phyloP scores from a whole-genome alignment of 2,888 invertebrate species.

The Galeruca laticollis region DNA sequence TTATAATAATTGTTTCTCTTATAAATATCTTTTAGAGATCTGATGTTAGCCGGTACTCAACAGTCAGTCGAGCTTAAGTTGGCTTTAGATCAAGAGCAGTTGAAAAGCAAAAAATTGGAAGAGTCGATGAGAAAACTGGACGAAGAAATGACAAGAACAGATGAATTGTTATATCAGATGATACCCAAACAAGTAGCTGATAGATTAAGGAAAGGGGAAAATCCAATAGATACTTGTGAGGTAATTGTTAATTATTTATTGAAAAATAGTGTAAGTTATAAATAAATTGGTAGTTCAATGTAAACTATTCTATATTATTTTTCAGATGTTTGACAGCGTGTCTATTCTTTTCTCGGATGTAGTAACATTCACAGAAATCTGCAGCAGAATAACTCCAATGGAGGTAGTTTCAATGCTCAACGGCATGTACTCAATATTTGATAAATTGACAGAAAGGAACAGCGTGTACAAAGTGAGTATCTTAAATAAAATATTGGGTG shows the following conservation, averaged over 20 bases:
- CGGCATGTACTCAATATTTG: slow-evolving; percentile 98
- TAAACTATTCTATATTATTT: slow-evolving; percentile 37
- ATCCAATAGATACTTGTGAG: slow-evolving; percentile 96
- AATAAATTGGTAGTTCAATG: background rate
- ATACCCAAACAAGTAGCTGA: slow-evolving; percentile 98
- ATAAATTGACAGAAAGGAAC: slow-evolving; percentile 91
- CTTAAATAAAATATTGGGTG: no score
- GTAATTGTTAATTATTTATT: slow-evolving; percentile 67
- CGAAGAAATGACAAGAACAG: slow-evolving; percentile 95
- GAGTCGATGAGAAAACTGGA: slow-evolving; percentile 97
- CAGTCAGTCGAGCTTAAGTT: slow-evolving; percentile 96
- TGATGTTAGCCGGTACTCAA: slow-evolving; percentile 96
- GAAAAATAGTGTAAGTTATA: no score
- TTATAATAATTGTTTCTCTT: background rate
- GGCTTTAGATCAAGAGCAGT: slow-evolving; percentile 95
- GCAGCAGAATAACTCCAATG: slow-evolving; percentile 95
- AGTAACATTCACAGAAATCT: slow-evolving; percentile 97
- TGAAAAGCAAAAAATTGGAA: slow-evolving; percentile 95
- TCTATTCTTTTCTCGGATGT: slow-evolving; percentile 98
- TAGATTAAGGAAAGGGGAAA: slow-evolving; percentile 91
- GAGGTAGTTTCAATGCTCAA: slow-evolving; percentile 98
- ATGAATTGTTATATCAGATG: slow-evolving; percentile 97
- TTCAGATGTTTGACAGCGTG: slow-evolving; percentile 94
- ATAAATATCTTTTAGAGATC: slow-evolving; percentile 73
- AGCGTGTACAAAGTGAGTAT: slow-evolving; percentile 90